Percentiles rank a stretch among this genome's conserved stretches.
These are phyloP conservation scores for Acanthococcus lagerstroemiae DNA, from an alignment of 2,888 invertebrate species.

Conservation along the genomic window DNA sequence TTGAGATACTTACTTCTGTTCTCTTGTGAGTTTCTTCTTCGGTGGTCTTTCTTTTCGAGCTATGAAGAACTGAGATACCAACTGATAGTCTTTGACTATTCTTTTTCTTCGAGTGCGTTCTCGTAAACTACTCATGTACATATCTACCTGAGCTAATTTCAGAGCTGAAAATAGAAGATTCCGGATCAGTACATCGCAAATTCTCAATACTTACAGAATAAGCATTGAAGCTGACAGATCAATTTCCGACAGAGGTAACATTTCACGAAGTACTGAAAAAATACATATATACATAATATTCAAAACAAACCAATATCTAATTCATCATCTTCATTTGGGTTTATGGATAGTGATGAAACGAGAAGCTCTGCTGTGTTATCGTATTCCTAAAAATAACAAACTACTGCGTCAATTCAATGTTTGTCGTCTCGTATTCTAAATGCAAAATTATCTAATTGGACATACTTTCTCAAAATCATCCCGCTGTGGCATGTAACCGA, in stretches of 20 bases:
- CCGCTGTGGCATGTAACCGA: constrained; percentile 65
- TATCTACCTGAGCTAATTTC: constrained; percentile 85
- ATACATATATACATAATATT: not conserved
- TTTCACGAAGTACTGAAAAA: not conserved
- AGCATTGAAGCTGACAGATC: too few species aligned
- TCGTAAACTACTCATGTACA: constrained; percentile 70
- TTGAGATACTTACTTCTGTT: constrained; percentile 55
- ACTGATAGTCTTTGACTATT: constrained; percentile 78
- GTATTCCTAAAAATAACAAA: constrained; percentile 58
- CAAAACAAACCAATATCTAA: constrained; percentile 62
- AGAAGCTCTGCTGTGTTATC: constrained; percentile 83
- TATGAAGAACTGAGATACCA: constrained; percentile 47
- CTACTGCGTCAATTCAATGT: constrained; percentile 1
- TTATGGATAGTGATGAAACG: constrained; percentile 66
- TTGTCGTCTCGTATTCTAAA: constrained; percentile 32
- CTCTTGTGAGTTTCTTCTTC: constrained; percentile 59
- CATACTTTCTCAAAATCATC: constrained; percentile 88
- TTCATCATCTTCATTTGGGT: constrained; percentile 74
- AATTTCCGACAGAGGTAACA: too few species aligned
- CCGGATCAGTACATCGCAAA: not conserved
- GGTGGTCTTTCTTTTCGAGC: constrained; percentile 17
- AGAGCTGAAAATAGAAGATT: constrained; percentile 48
- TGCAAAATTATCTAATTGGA: not conserved
- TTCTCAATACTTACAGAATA: too few species aligned
- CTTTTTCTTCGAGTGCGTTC: constrained; percentile 83